Base-by-base conservation (phyloP, 2,113 vertebrate genomes). In the Zapornia atra region DNA sequence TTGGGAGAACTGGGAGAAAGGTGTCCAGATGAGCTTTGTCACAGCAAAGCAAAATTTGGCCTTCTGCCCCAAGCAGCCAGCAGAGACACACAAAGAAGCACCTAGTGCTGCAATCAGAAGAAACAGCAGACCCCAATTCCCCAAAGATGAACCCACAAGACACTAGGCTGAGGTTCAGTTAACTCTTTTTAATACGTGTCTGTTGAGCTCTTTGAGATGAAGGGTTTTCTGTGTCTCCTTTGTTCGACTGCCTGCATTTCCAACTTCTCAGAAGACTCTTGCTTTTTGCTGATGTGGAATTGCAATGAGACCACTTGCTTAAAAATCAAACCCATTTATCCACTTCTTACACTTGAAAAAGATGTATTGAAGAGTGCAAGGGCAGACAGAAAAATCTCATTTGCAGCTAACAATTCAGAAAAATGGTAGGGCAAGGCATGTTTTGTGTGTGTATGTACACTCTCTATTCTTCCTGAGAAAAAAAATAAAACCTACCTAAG, bases 401-500 rank as follows among this genome's bases (percentile, higher is more conserved):
- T 60, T 92, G 86, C 56, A 60, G 9, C 42, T 71, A 83, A 44
- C 46, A 81, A 25, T 86, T 78, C 68, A 82, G 38, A 92, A 56
- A 60, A 84, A 82, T 40, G 56, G 40, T 65, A 92, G 31, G 89
- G 60, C 22, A 79, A 82, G 20, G 57, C 13, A 10, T 40, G 76
- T 78, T 78, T 42, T 92, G 11, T 86, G 60, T 82, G n/a, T 82
- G 31, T 84, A 80, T 92, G 86, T 91, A 83, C 42, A 59, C 63
- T 85, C 59, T 51, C 71, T 83, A 57, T 59, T 88, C 86, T 88
- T 86, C 73, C 1, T 11, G 29, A 87, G 81, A 86, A 77, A 91
- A 65, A 92, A 96, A 94, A 96, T 93, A 96, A 96, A 96, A 73
- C 12, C 54, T 84, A 50, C 53, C 15, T 69, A 86, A 82, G 6